phyloP scores from a whole-genome alignment of 2,797 vertebrate genomes.

The Limnodromus scolopaceus region DNA sequence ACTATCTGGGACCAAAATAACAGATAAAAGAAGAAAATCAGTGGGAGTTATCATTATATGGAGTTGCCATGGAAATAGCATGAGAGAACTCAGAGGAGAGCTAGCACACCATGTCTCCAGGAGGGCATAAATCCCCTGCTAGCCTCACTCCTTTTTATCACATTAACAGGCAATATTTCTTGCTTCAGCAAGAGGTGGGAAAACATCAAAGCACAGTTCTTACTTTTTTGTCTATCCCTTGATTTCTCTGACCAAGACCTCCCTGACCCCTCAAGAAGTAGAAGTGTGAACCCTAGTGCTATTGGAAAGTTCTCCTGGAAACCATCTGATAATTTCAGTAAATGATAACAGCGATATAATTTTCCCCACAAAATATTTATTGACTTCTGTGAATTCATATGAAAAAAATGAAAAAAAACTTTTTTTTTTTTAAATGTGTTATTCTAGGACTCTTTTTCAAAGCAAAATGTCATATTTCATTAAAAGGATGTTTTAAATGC shows the following conservation, averaged over 20 bases:
- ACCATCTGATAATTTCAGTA: not conserved
- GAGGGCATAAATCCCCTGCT: conserved; percentile 50
- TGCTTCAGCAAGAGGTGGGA: conserved; percentile 22
- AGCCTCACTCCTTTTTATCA: conserved; percentile 44
- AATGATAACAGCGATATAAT: not conserved
- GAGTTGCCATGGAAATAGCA: conserved; percentile 70
- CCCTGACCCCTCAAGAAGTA: not conserved
- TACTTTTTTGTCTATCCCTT: conserved; percentile 4
- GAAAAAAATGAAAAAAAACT: not conserved
- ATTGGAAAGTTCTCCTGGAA: conserved; percentile 20
- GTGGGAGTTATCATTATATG: conserved; percentile 65
- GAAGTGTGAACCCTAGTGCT: not conserved
- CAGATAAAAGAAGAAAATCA: conserved; percentile 76
- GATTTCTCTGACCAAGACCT: conserved; percentile 23
- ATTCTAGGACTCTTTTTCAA: not conserved
- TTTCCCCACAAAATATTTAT: not conserved
- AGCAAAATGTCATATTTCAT: not conserved
- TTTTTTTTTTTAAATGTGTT: not conserved
- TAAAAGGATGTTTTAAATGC: not conserved
- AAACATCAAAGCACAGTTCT: conserved; percentile 52
- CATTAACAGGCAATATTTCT: conserved; percentile 40
- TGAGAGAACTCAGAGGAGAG: conserved; percentile 55
- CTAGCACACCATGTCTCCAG: conserved; percentile 34
- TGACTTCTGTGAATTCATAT: not conserved
- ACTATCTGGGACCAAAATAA: conserved; percentile 77